These are phyloP conservation scores for Tapirus terrestris DNA, from an alignment of 2,113 vertebrate genomes.

Conservation along the genomic window DNA sequence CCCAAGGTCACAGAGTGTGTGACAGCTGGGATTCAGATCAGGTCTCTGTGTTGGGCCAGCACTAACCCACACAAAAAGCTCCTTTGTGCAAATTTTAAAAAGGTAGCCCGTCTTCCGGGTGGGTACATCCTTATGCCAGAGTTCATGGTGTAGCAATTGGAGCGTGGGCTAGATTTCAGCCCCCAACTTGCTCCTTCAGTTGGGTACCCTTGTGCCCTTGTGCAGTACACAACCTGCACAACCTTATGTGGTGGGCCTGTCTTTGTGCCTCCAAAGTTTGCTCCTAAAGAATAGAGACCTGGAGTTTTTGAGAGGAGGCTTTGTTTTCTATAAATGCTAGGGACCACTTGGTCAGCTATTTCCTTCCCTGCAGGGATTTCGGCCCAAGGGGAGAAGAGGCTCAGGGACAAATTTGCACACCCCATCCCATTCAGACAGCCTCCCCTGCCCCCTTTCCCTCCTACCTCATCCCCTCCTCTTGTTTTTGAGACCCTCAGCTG, in stretches of 20 bases:
- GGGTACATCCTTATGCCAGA: background rate
- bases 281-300: background rate
- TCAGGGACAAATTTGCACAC: background rate
- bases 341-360: background rate
- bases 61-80: background rate
- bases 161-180: background rate
- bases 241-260: background rate
- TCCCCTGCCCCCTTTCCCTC: background rate
- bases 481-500: constrained; percentile 77
- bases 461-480: background rate
- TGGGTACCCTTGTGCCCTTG: background rate
- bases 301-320: background rate
- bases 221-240: background rate
- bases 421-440: background rate
- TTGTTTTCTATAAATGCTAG: background rate
- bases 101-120: background rate
- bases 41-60: background rate
- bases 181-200: background rate
- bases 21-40: background rate
- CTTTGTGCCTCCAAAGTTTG: background rate
- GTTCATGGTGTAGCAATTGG: background rate
- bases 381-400: background rate
- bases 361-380: background rate
- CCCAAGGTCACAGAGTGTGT: constrained; percentile 3
- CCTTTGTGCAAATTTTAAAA: background rate